Base-by-base conservation (phyloP, 2,113 vertebrate genomes). In the Indicator indicator region DNA sequence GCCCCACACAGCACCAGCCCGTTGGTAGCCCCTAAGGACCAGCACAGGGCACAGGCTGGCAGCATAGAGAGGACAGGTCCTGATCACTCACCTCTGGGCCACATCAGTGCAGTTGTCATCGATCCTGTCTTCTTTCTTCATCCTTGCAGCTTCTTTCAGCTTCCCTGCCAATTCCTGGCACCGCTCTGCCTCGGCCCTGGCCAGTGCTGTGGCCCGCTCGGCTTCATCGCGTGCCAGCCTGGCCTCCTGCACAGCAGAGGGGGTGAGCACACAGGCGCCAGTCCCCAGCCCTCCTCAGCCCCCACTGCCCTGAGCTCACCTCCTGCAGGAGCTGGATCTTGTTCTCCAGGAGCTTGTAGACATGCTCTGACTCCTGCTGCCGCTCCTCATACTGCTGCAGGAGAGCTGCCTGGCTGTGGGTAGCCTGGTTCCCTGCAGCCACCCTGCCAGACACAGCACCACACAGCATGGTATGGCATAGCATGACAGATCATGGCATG, bases 311-410 rank as follows among this genome's bases (percentile, higher is more conserved):
- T 7, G 6, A 7, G 11, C 96, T 87, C 90, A 99, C 99, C 98
- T 99, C 98, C 59, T 99, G 98, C 68, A 99, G 98, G 77, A 98
- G 98, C 94, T 98, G 98, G 50, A 98, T 98, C 96, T 99, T 99
- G 90, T 97, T 98, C 75, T 98, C 97, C 88, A 99, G 97, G 83
- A 98, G 95, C 78, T 98, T 98, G 0, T 98, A 98, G 72, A 98
- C 98, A 0, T 98, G 98, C 79, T 98, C 97, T 0, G 98, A 98
- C 90, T 99, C 98, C 86, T 98, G 97, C 96, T 98, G 98, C 13
- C 55, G 95, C 81, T 99, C 98, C 33, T 98, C 97, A 85, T 97
- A 98, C 92, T 98, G 98, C 70, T 96, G 97, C 94, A 82, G 97
- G 75, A 98, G 97, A 13, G 97, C 98, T 1, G 98, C 98, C 85